Evolutionary conservation across 2,113 vertebrate species (phyloP), one percentile per base, ranked within the genome.

Genomic region (Atherinomorus stipes): DNA sequence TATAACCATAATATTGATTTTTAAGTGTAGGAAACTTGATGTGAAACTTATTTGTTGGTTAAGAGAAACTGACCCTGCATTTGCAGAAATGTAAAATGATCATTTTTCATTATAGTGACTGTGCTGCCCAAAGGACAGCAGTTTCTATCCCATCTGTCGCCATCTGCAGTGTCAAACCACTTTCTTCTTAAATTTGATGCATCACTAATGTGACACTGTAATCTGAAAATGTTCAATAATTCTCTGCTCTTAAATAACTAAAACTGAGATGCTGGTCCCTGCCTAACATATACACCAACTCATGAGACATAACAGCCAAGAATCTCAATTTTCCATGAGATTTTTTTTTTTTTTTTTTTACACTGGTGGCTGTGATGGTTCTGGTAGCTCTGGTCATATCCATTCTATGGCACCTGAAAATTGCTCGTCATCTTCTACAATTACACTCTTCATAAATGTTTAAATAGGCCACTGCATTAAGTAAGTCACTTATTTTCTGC

Each of bases 351-450:
- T 47, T n/a, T n/a, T 19, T 4, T 45, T 47, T 47, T n/a, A 47
- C 19, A 7, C 44, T n/a, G 9, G 19, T 15, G 18, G 44, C 44
- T n/a, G 6, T 47, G 13, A 47, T n/a, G 44, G 44, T 5, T n/a
- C 44, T n/a, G 18, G 44, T 47, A 19, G 18, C 44, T 19, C 44
- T 7, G 40, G 50, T 52, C 50, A 25, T 68, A 19, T 56, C 52
- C 44, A 19, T 67, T 54, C 34, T 37, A 13, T 25, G 45, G n/a
- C 50, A 37, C 19, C 38, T 54, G 18, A 50, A 63, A 64, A 34
- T 5, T 37, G 38, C 40, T 72, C 25, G 21, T 37, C 26, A 21
- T 10, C 18, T 11, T 37, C 40, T 38, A 23, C 15, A 21, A 54
- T 25, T 42, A 63, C 11, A 31, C 19, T 50, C 66, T 25, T 50